Percentiles rank a stretch among this genome's conserved stretches.
Conservation (phyloP, 2,113 vertebrate genomes). For the Cavia porcellus region DNA sequence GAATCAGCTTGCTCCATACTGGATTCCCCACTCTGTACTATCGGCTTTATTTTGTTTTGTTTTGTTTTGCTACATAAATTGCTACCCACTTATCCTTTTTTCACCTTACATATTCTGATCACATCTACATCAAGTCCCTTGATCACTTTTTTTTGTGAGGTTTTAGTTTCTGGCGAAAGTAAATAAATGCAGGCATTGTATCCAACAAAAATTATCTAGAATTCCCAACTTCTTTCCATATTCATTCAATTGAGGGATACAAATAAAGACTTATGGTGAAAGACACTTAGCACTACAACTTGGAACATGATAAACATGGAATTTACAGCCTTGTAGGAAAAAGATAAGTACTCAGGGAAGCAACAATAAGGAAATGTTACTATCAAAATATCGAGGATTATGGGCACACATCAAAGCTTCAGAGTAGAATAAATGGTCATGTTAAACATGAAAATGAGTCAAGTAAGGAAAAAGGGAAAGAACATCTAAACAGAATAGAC, state of each 20-base stretch:
- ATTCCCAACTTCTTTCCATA: not conserved
- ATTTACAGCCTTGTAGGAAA: not conserved
- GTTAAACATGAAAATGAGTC: not conserved
- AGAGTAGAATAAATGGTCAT: not conserved
- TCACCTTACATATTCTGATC: not conserved
- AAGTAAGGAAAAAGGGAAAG: not conserved
- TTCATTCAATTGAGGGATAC: not conserved
- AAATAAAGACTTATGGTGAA: not conserved
- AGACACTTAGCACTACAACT: slow-evolving; percentile 5
- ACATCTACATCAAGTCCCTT: not conserved
- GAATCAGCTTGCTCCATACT: not conserved
- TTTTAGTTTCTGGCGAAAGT: not conserved
- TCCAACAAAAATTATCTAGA: not conserved
- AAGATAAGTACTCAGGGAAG: not conserved
- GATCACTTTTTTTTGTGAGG: not conserved
- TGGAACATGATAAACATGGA: not conserved
- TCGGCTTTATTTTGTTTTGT: not conserved
- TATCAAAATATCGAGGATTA: not conserved
- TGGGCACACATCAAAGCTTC: not conserved
- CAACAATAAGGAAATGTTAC: not conserved
- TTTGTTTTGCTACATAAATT: not conserved
- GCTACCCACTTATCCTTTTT: not conserved
- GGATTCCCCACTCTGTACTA: not conserved
- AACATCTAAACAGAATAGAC: not conserved
- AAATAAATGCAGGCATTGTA: not conserved